Percentiles rank a stretch among this genome's conserved stretches.
Evolutionary conservation across 2,113 vertebrate species (phyloP).

Genomic region (Epinephelus cyanopodus): DNA sequence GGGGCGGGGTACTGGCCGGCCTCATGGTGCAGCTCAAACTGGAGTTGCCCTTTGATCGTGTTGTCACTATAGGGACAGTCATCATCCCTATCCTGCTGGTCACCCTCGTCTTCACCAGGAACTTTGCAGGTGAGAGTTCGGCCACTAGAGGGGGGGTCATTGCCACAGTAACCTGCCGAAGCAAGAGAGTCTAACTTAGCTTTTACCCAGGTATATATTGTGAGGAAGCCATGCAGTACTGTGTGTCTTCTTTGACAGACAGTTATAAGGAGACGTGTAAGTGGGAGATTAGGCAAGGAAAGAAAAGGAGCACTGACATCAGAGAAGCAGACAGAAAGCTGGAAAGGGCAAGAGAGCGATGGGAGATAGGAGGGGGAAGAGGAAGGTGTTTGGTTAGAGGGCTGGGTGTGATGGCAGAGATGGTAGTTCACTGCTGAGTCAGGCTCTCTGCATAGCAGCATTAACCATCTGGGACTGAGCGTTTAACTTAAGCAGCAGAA

Average conservation of each 20-base stretch:
- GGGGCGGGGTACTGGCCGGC: constrained; percentile 90
- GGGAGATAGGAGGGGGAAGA: background rate
- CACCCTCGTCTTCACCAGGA: constrained; percentile 98
- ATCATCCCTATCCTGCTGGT: constrained; percentile 98
- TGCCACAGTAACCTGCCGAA: background rate
- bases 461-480: constrained; percentile 69
- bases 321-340: constrained; percentile 4
- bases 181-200: background rate
- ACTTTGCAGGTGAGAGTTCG: constrained; percentile 95
- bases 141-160: constrained; percentile 43
- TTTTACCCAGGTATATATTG: background rate
- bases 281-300: constrained; percentile 5
- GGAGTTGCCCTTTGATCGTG: constrained; percentile 97
- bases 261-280: constrained; percentile 44
- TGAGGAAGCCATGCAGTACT: background rate
- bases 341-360: background rate
- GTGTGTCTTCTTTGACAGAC: constrained; percentile 12
- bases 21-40: constrained; percentile 97
- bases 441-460: constrained; percentile 77
- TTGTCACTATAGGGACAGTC: constrained; percentile 97
- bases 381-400: constrained; percentile 2
- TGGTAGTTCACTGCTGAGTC: constrained; percentile 78
- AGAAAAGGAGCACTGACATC: background rate
- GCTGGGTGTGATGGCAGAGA: constrained; percentile 36
- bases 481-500: constrained; percentile 57